Evolutionary conservation across 2,113 vertebrate genomes (phyloP), one percentile per base, ranked within the genome.

Genomic region (Agapornis roseicollis): DNA sequence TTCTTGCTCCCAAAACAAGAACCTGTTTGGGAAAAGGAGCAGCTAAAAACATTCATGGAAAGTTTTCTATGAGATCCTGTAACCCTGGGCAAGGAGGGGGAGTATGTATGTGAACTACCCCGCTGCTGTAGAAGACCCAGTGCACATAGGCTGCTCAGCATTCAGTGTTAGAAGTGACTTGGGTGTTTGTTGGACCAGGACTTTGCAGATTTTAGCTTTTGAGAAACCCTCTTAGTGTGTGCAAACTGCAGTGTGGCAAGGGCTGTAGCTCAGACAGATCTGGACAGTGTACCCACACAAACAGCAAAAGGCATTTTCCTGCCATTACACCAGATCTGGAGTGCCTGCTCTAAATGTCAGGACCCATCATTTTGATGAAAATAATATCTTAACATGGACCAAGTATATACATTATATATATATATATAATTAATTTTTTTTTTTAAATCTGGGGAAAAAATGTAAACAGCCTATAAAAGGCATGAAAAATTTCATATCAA

Each of bases 51-150:
- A 64, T 31, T 39, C 64, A 28, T 6, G 27, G 60, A 19, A 93
- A 81, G 17, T 68, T 56, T 90, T 80, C 27, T 37, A 35, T 27
- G 18, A 61, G 61, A 65, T 74, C 71, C 39, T 42, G 16, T 42
- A 71, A 35, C 35, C 61, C 61, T 3, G 0, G 13, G 29, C 11
- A 42, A 61, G 27, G 28, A 71, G 17, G 10, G n/a, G 7, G 18
- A 68, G 13, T 9, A 25, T 2, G 11, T 33, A 35, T 10, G 6
- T 56, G 42, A 81, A 52, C 52, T 23, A 41, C 20, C 16, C 25
- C 8, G 18, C 41, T 1, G 1, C 58, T 72, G 31, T 13, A 63
- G 41, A 85, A 61, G 47, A 47, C 37, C 13, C 0, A 0, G 37
- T n/a, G 11, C 24, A 17, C 17, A 13, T 3, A 31, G 29, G 24